Evolutionary conservation across 2,113 vertebrate species (phyloP), one percentile per base, ranked within the genome.

Genomic region (Gallinago paraguaiae): DNA sequence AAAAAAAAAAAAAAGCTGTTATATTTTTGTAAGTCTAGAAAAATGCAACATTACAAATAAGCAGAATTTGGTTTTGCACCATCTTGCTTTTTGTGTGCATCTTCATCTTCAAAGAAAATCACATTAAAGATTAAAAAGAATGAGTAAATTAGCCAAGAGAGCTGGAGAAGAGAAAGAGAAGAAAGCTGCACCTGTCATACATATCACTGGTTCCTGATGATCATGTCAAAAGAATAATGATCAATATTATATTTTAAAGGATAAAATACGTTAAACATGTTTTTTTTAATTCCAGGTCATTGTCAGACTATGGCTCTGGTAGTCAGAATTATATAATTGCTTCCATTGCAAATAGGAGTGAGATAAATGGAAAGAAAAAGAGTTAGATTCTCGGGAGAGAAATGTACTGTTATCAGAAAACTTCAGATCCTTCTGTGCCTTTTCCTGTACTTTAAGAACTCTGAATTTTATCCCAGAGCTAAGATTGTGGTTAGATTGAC

Each of bases 21-120:
- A 57, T 10, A 8, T 33, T 56, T 91, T 48, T 82, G 1, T 25
- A 64, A 31, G 8, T 61, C 17, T 61, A 67, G 7, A 4, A 75
- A 65, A 78, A 37, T 3, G 37, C 84, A 17, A 7, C 5, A 45
- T 68, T 90, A 15, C 30, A 51, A 72, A 75, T 1, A 67, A 92
- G 13, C 12, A 79, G 37, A 41, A 2, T 16, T 7, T 2, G 1
- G 1, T 75, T 56, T 24, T 46, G 8, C 60, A 37, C 1, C 31
- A 30, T n/a, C 19, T 71, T 86, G 13, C 0, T n/a, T 91, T 86
- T 30, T 31, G 9, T 4, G 14, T 59, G 0, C 59, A 13, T n/a
- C 14, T 70, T 78, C 13, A 56, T 25, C 33, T 41, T 81, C 27
- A 88, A 79, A 11, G 17, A 0, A 5, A 65, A 31, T 64, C 15